phyloP scores from a whole-genome alignment of 2,113 vertebrate species.

The Struthidea cinerea region DNA sequence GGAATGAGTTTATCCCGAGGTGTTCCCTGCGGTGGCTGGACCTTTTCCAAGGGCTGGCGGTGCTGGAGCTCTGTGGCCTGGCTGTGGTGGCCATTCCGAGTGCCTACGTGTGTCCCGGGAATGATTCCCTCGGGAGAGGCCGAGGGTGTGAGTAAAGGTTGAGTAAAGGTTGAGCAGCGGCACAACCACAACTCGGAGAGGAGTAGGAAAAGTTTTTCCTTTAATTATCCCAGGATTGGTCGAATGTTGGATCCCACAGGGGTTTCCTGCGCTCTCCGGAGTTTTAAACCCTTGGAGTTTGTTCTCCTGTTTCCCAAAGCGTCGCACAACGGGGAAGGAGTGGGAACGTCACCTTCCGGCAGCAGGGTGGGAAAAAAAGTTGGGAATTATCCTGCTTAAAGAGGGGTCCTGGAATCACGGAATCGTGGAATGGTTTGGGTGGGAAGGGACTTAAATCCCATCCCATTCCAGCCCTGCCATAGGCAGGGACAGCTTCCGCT shows the following conservation, averaged over 20 bases:
- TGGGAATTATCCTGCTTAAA: background rate
- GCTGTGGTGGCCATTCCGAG: background rate
- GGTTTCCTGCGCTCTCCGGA: background rate
- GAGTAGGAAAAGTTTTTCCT: background rate
- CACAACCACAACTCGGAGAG: background rate
- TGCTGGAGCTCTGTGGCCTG: background rate
- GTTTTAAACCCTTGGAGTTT: background rate
- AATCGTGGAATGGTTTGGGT: background rate
- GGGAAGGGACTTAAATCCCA: background rate
- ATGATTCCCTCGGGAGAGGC: background rate
- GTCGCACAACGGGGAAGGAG: background rate
- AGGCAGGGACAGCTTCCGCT: background rate
- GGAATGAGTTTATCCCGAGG: background rate
- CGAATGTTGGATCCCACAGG: background rate
- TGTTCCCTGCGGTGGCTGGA: rapidly evolving
- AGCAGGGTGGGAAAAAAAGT: background rate
- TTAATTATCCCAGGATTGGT: background rate
- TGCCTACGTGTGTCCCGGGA: background rate
- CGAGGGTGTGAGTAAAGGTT: background rate
- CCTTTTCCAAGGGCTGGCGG: background rate
- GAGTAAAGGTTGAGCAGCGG: background rate
- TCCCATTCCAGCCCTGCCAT: background rate
- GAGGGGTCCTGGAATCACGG: background rate
- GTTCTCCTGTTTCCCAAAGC: background rate
- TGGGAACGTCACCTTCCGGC: background rate